Conservation (phyloP, 2,888 invertebrate species). For the Drosophila kambysellisi region DNA sequence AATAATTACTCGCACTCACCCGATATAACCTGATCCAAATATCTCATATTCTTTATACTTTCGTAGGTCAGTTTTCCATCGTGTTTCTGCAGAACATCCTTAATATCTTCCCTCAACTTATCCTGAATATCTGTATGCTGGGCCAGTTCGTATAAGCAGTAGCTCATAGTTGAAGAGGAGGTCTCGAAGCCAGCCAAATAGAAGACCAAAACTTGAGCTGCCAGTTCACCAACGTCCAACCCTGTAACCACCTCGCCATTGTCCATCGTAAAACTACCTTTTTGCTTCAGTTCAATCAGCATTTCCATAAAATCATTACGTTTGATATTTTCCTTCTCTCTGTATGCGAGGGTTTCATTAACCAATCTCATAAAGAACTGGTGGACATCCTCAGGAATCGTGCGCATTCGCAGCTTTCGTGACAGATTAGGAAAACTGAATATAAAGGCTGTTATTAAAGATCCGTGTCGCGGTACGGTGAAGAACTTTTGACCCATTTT, state of each 20-base stretch:
- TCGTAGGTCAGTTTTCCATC: slow-evolving; percentile 84
- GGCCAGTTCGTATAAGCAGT: slow-evolving; percentile 86
- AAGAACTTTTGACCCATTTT: slow-evolving; percentile 57
- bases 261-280: slow-evolving; percentile 65
- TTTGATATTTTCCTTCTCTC: slow-evolving; percentile 81
- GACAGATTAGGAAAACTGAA: slow-evolving; percentile 70
- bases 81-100: slow-evolving; percentile 79
- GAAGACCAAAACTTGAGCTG: slow-evolving; percentile 86
- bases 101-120: slow-evolving; percentile 85
- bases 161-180: slow-evolving; percentile 85
- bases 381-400: slow-evolving; percentile 67
- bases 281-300: slow-evolving; percentile 84
- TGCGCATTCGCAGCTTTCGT: slow-evolving; percentile 59
- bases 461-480: slow-evolving; percentile 16
- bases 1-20: slow-evolving; percentile 75
- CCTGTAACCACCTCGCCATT: slow-evolving; percentile 65
- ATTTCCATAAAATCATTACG: slow-evolving; percentile 86
- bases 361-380: slow-evolving; percentile 82
- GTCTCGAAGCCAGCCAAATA: slow-evolving; percentile 87
- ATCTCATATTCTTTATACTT: slow-evolving; percentile 83
- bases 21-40: slow-evolving; percentile 85
- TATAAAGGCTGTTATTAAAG: slow-evolving; percentile 31
- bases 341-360: slow-evolving; percentile 82
- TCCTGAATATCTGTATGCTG: slow-evolving; percentile 85
- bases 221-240: slow-evolving; percentile 84